A percentile compares a stretch with the other conserved stretches of the same genome.
These are phyloP conservation scores for Trigoniulus corallinus DNA, from an alignment of 1,140 invertebrate species.

Conservation along the genomic window DNA sequence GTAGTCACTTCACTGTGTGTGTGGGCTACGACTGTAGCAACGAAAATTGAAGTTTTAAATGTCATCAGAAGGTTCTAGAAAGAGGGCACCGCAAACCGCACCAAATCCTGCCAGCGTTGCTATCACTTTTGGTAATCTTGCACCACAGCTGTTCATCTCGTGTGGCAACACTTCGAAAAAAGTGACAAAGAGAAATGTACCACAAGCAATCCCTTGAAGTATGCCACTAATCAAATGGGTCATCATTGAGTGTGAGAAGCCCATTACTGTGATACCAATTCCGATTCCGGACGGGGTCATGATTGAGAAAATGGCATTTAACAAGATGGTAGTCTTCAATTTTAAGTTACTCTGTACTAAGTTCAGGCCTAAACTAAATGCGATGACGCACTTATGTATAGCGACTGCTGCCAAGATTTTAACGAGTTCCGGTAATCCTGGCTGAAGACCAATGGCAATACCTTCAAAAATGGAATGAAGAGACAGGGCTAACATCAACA, in stretches of 20 bases:
- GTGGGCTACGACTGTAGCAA: too few species aligned
- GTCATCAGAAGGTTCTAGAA: conserved; percentile 24
- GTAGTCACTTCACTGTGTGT: too few species aligned
- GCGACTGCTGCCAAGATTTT: conserved; percentile 37
- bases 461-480: conserved; percentile 41
- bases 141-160: conserved; percentile 32
- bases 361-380: conserved; percentile 41
- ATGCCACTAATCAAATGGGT: conserved; percentile 29
- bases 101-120: conserved; percentile 34
- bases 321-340: conserved; percentile 35
- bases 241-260: conserved; percentile 22
- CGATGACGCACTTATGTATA: conserved; percentile 42
- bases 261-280: conserved; percentile 35
- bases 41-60: too few species aligned
- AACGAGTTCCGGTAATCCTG: conserved; percentile 22
- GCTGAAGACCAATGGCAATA: conserved; percentile 38
- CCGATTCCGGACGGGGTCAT: conserved; percentile 51
- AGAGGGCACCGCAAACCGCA: conserved; percentile 24
- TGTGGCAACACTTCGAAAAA: conserved; percentile 78
- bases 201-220: conserved; percentile 56
- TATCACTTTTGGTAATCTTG: conserved; percentile 31
- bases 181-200: conserved; percentile 80
- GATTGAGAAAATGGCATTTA: conserved; percentile 41
- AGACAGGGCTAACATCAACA: conserved; percentile 32
- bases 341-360: conserved; percentile 44